phyloP scores from a whole-genome alignment of 1,140 invertebrate genomes.

The Euschistus heros region DNA sequence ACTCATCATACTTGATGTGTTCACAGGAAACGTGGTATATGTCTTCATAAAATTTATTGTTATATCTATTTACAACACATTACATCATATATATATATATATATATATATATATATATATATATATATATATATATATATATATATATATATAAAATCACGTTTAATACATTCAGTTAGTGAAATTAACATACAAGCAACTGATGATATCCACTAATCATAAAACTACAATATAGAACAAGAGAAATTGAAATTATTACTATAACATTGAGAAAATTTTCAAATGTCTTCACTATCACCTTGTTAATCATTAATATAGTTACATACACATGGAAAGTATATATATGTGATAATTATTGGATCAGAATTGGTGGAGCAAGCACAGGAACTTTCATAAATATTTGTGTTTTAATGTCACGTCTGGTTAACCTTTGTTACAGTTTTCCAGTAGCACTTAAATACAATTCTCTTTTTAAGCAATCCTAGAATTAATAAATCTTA shows the following conservation, averaged over 20 bases:
- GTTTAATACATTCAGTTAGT: conserved; percentile 3
- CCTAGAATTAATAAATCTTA: no score
- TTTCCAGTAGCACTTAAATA: no score
- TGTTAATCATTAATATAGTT: conserved; percentile 13
- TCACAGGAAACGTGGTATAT: not conserved
- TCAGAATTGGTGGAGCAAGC: not conserved
- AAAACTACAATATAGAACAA: conserved; percentile 14
- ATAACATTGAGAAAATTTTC: conserved; percentile 18
- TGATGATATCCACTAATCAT: conserved; percentile 19
- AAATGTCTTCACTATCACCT: conserved; percentile 17
- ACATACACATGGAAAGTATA: conserved; percentile 1
- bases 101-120: conserved; percentile 6
- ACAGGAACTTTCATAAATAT: not conserved
- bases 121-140: conserved; percentile 5
- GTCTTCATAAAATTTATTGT: conserved; percentile 10
- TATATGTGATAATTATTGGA: not conserved
- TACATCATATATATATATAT: conserved; percentile 12
- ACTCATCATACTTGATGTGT: no score
- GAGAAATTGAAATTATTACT: conserved; percentile 15
- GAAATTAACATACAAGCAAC: conserved; percentile 24
- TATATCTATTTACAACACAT: conserved; percentile 24
- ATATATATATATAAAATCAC: not conserved
- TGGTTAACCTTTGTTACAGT: no score
- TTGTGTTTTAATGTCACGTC: not conserved
- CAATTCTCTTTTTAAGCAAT: no score